Evolutionary conservation across 2,797 vertebrate species (phyloP), one percentile per base, ranked within the genome.

Genomic region (Crocidura indochinensis): DNA sequence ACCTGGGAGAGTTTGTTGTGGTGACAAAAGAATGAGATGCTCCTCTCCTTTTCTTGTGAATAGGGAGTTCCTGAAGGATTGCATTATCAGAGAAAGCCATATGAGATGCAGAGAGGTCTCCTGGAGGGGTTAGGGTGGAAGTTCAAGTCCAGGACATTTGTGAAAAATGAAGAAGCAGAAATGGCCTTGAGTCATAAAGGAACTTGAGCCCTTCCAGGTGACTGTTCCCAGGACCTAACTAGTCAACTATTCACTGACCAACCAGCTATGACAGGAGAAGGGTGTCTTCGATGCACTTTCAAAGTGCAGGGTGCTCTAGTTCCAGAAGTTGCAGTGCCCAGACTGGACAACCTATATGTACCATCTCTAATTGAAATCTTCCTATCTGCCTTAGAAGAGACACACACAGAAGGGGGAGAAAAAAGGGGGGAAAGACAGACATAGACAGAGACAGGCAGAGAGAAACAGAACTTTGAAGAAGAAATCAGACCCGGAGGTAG

Each of bases 1-100:
- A 10, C 26, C n/a, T 80, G 69, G 38, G 19, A 67, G 7, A 60
- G 38, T 67, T 44, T 85, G 47, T 17, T 92, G 75, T 90, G 75
- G 81, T 64, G 38, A 60, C 87, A 20, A 6, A 24, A 64, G 20
- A 27, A 82, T 64, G 27, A 87, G 29, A 24, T n/a, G 26, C 27
- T 68, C 8, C 19, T 24, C 26, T n/a, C 11, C 53, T n/a, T 90
- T 82, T 80, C 68, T 76, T 88, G 62, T 1, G 26, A 77, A 29
- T 22, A 9, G 49, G 22, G 24, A 2, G 14, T 86, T 88, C 27
- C 10, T 60, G 14, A 78, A 86, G 31, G 56, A 10, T 53, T 68
- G 69, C 56, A 88, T 46, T 26, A 44, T 22, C 31, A 38, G 69
- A 75, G 51, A 92, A 73, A 89, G 10, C 10, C n/a, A 56, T 7